These are phyloP conservation scores for Gopherus evgoodei DNA, from an alignment of 2,113 vertebrate species.

Conservation along the genomic window DNA sequence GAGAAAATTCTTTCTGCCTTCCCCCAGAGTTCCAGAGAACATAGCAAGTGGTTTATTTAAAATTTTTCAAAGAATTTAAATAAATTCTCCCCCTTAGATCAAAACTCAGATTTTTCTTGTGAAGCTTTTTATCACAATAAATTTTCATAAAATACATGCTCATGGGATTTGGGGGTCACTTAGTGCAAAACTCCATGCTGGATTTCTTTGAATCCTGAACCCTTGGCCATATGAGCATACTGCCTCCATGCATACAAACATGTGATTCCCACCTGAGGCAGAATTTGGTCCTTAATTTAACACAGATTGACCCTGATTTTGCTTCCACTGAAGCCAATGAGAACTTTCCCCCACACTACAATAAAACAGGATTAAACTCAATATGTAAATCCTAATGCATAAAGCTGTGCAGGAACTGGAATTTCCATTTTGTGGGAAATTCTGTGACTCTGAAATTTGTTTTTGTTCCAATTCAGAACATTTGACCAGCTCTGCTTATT, in stretches of 20 bases:
- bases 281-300: neutral
- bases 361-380: neutral
- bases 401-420: neutral
- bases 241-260: neutral
- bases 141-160: neutral
- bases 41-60: neutral
- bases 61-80: conserved; percentile 4
- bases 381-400: neutral
- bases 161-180: neutral
- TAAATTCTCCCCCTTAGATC: neutral
- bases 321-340: neutral
- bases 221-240: neutral
- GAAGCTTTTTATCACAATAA: neutral
- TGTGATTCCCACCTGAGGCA: neutral
- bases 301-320: neutral
- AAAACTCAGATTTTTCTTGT: neutral
- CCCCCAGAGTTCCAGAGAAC: neutral
- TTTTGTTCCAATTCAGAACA: neutral
- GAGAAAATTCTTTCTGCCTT: conserved; percentile 48
- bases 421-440: neutral
- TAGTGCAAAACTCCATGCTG: neutral
- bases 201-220: neutral
- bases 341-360: neutral
- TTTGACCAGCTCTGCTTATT: neutral
- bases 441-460: neutral